These are phyloP conservation scores for Batillaria attramentaria DNA, from an alignment of 1,140 invertebrate genomes.

Conservation along the genomic window DNA sequence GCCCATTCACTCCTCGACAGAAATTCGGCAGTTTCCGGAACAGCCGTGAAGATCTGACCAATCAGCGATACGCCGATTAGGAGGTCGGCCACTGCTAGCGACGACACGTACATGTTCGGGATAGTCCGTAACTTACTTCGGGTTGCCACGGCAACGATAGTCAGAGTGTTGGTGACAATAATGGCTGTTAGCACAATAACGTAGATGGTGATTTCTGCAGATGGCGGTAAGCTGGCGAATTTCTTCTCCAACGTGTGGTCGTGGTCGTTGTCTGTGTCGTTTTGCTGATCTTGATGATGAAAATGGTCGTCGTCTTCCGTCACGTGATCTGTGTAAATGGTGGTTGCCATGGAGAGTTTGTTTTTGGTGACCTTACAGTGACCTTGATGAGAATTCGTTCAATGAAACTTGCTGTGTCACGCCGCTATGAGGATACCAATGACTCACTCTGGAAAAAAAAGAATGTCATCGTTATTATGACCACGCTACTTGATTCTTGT, in stretches of 20 bases:
- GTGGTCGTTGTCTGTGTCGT: background rate
- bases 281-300: background rate
- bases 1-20: background rate
- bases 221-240: background rate
- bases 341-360: background rate
- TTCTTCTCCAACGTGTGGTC: background rate
- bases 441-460: too few species aligned
- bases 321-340: background rate
- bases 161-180: background rate
- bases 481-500: too few species aligned
- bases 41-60: background rate
- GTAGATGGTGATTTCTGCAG: background rate
- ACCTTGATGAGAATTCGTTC: too few species aligned
- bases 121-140: background rate
- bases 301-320: background rate
- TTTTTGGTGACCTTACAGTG: too few species aligned
- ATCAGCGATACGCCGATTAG: background rate
- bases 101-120: slow-evolving; percentile 12
- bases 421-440: too few species aligned
- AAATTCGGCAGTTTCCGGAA: background rate
- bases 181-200: background rate
- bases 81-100: slow-evolving; percentile 11
- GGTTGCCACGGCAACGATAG: background rate
- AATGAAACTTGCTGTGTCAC: too few species aligned
- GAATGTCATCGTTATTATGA: too few species aligned